Evolutionary conservation across 2,888 invertebrate species (phyloP).

Genomic region (Tupiocoris notatus): DNA sequence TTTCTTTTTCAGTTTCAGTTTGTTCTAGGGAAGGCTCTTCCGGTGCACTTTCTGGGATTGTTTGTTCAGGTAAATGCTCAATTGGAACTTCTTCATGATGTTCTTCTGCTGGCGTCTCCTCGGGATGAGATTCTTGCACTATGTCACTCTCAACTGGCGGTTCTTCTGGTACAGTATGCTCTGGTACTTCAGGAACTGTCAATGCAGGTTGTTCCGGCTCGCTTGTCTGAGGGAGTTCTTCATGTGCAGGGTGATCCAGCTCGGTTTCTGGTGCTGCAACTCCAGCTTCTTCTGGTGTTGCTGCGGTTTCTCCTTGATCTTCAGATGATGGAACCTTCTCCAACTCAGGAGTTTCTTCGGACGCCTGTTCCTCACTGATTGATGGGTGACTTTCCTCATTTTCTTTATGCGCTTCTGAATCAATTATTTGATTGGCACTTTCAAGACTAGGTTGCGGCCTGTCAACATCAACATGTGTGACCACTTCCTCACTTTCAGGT

Average conservation of each 20-base stretch:
- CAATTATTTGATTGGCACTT: conserved; percentile 31
- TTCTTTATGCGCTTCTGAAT: background rate
- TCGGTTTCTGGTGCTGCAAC: background rate
- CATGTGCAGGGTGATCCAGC: background rate
- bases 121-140: background rate
- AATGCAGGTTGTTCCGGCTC: background rate
- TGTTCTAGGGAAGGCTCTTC: conserved; percentile 5
- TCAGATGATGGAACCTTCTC: conserved; percentile 20
- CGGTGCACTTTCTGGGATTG: background rate
- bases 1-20: conserved; percentile 3
- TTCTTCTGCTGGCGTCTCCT: conserved; percentile 42
- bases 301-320: conserved; percentile 43
- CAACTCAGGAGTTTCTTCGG: conserved; percentile 25
- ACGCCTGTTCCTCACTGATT: conserved; percentile 15
- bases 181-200: background rate
- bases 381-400: conserved; percentile 9
- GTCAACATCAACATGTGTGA: conserved; percentile 22
- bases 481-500: conserved; percentile 20
- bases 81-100: conserved; percentile 17
- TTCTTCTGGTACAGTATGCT: background rate
- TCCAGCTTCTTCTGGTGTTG: conserved; percentile 44
- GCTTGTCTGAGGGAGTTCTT: background rate
- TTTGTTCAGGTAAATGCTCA: background rate
- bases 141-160: background rate
- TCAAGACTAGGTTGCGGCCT: conserved; percentile 17